Percentiles rank a stretch among this genome's conserved stretches.
Evolutionary conservation across 2,888 invertebrate genomes (phyloP).

Genomic region (Adelognathus sp.): DNA sequence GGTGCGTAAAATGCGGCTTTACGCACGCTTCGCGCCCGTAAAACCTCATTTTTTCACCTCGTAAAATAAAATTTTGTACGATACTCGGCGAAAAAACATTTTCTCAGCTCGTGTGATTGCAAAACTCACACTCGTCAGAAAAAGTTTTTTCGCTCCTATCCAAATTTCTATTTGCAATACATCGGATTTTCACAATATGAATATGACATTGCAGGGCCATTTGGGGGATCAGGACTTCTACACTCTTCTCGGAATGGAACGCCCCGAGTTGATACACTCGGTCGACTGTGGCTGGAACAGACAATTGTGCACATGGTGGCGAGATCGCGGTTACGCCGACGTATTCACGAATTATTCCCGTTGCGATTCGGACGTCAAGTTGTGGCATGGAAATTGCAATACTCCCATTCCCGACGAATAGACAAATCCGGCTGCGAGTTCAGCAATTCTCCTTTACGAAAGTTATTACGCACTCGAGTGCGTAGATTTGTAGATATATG

Average conservation of each 20-base stretch:
- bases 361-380: slow-evolving; percentile 85
- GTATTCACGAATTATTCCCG: slow-evolving; percentile 88
- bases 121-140: too few species aligned
- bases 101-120: too few species aligned
- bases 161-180: too few species aligned
- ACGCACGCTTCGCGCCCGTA: too few species aligned
- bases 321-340: slow-evolving; percentile 87
- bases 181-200: too few species aligned
- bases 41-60: too few species aligned
- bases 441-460: not conserved
- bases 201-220: slow-evolving; percentile 83
- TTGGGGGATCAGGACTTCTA: slow-evolving; percentile 93
- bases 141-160: too few species aligned
- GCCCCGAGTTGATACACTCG: slow-evolving; percentile 87
- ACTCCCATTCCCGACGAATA: slow-evolving; percentile 84
- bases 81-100: too few species aligned
- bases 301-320: slow-evolving; percentile 92
- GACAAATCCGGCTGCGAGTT: not conserved
- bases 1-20: too few species aligned
- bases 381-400: slow-evolving; percentile 90
- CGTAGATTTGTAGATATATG: slow-evolving; percentile 51
- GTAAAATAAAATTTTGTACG: too few species aligned
- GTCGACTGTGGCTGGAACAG: slow-evolving; percentile 91
- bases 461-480: slow-evolving; percentile 14
- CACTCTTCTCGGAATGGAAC: slow-evolving; percentile 87